phyloP scores from a whole-genome alignment of 2,888 invertebrate species.

The Parnassius smintheus region DNA sequence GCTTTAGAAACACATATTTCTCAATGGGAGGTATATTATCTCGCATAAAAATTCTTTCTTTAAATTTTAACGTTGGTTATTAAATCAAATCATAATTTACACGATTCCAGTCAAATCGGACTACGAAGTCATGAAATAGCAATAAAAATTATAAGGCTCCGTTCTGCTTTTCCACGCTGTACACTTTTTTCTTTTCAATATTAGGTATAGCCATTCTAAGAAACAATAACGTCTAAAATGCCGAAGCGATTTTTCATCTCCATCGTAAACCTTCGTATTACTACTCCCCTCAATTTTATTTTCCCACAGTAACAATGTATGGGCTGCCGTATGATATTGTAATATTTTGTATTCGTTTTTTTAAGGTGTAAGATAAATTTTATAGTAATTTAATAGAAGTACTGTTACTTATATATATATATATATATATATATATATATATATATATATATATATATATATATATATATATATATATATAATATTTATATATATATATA shows the following conservation, averaged over 20 bases:
- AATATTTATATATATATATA: no score
- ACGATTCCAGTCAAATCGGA: constrained; percentile 71
- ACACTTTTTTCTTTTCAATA: constrained; percentile 53
- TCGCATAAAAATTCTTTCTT: constrained; percentile 74
- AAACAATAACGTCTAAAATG: constrained; percentile 66
- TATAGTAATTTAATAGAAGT: no score
- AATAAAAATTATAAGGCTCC: constrained; percentile 72
- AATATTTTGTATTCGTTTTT: constrained; percentile 25
- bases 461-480: no score
- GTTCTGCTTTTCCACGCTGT: constrained; percentile 53
- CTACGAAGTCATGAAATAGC: constrained; percentile 68
- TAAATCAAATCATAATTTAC: constrained; percentile 79
- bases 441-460: no score
- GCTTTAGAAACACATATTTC: constrained; percentile 62
- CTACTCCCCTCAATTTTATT: constrained; percentile 44
- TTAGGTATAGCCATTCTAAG: constrained; percentile 50
- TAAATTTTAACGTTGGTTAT: constrained; percentile 70
- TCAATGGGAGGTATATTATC: constrained; percentile 77
- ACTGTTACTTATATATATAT: no score
- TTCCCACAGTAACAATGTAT: constrained; percentile 50
- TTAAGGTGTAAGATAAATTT: no score
- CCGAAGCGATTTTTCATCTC: constrained; percentile 63
- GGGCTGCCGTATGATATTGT: constrained; percentile 36
- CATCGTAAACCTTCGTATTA: constrained; percentile 54
- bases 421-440: no score